Evolutionary conservation across 2,888 invertebrate genomes (phyloP).

Genomic region (Neocrepidodera transversa): DNA sequence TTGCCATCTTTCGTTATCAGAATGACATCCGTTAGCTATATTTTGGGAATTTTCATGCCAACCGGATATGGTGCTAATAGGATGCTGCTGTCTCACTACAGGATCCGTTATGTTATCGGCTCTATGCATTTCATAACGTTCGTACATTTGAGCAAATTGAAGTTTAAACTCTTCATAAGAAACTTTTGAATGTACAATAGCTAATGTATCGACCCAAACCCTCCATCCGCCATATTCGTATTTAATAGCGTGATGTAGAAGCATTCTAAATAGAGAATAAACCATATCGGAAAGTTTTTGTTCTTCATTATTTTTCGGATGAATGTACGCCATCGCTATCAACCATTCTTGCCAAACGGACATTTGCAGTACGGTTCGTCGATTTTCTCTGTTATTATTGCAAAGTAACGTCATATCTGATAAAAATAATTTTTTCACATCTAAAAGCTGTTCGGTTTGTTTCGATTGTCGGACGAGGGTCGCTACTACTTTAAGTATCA

Average conservation of each 20-base stretch:
- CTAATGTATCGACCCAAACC: conserved; percentile 99
- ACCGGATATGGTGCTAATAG: conserved; percentile 95
- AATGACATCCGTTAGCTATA: conserved; percentile 55
- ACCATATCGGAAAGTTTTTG: conserved; percentile 98
- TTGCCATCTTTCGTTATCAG: conserved; percentile 54
- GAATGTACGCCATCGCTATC: conserved; percentile 97
- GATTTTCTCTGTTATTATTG: conserved; percentile 95
- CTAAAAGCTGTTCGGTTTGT: conserved; percentile 86
- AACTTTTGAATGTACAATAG: conserved; percentile 99
- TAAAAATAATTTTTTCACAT: conserved; percentile 95
- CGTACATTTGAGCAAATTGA: conserved; percentile 97
- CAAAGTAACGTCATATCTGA: conserved; percentile 98
- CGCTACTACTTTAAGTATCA: conserved; percentile 98
- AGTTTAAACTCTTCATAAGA: conserved; percentile 98
- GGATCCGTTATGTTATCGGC: conserved; percentile 96
- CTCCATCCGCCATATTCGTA: conserved; percentile 99
- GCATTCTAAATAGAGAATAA: conserved; percentile 95
- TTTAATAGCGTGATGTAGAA: conserved; percentile 98
- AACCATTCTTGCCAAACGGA: conserved; percentile 99
- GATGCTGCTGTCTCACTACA: conserved; percentile 87
- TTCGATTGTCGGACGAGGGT: conserved; percentile 96
- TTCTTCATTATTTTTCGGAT: conserved; percentile 93
- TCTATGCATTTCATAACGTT: conserved; percentile 91
- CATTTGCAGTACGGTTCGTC: conserved; percentile 98
- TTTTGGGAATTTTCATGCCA: conserved; percentile 76